Conservation (phyloP, 2,797 vertebrate genomes). For the Kryptopterus vitreolus region DNA sequence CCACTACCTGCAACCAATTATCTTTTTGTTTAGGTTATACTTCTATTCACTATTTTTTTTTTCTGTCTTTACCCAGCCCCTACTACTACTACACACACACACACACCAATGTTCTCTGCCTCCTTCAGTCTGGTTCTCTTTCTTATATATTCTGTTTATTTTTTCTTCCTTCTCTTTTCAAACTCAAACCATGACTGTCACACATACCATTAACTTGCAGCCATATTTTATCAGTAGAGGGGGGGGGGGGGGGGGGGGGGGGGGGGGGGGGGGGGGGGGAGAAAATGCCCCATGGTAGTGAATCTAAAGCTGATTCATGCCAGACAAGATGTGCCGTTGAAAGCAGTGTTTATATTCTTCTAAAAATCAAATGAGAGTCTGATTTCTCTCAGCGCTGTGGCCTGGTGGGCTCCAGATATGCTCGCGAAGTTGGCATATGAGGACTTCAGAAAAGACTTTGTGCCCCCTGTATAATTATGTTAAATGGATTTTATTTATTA, state of each 20-base stretch:
- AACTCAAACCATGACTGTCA: conserved; percentile 49
- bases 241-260: too few species aligned
- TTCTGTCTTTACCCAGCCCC: too few species aligned
- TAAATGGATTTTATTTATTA: not conserved
- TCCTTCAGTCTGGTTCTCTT: conserved; percentile 33
- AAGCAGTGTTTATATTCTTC: conserved; percentile 57
- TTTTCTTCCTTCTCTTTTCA: conserved; percentile 29
- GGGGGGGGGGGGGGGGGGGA: too few species aligned
- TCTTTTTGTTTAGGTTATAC: conserved; percentile 27
- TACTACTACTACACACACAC: too few species aligned
- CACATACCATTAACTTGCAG: conserved; percentile 58
- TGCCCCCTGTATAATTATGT: not conserved
- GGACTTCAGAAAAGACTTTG: conserved; percentile 2
- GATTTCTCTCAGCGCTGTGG: conserved; percentile 45
- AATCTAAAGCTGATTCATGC: conserved; percentile 59
- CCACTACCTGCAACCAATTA: conserved; percentile 57
- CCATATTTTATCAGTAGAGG: conserved; percentile 57
- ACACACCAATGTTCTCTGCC: conserved; percentile 5
- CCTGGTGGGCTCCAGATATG: conserved; percentile 46
- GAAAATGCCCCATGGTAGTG: conserved; percentile 52
- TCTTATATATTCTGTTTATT: conserved; percentile 42
- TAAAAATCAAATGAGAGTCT: conserved; percentile 49
- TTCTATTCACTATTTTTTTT: conserved; percentile 2
- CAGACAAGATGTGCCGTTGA: conserved; percentile 56
- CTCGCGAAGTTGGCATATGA: conserved; percentile 42